These are phyloP conservation scores for Aulostomus chinensis DNA, from an alignment of 2,797 vertebrate species.

Conservation along the genomic window DNA sequence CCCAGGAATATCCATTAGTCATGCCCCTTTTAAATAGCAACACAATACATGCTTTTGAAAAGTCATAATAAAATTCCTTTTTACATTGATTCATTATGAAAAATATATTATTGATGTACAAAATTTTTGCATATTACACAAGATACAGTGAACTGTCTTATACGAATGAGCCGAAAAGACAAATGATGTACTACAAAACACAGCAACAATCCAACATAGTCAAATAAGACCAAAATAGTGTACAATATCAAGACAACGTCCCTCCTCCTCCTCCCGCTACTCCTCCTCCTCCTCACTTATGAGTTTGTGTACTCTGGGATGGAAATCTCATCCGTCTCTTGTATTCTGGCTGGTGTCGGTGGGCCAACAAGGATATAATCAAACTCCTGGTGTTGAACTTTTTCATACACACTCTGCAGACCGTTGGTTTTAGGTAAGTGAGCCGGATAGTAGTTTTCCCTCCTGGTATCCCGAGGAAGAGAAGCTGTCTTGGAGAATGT, in stretches of 20 bases:
- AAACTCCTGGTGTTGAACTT: conserved; percentile 91
- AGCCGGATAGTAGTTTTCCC: conserved; percentile 90
- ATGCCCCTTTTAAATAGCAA: conserved; percentile 75
- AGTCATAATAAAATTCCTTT: conserved; percentile 75
- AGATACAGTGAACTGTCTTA: conserved; percentile 79
- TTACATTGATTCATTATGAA: conserved; percentile 78
- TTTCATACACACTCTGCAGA: conserved; percentile 93
- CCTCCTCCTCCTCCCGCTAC: not conserved
- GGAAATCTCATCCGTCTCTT: conserved; percentile 89
- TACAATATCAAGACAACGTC: conserved; percentile 64
- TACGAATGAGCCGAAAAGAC: conserved; percentile 69
- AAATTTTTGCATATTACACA: conserved; percentile 83
- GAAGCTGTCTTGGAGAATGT: conserved; percentile 94
- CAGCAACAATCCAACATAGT: conserved; percentile 65
- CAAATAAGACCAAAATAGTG: conserved; percentile 54
- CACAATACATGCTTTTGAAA: conserved; percentile 80
- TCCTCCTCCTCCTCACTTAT: conserved; percentile 54
- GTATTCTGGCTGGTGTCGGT: conserved; percentile 87
- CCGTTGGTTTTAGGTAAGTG: conserved; percentile 88
- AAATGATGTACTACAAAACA: conserved; percentile 73
- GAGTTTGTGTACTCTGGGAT: conserved; percentile 88
- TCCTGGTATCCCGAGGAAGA: conserved; percentile 87
- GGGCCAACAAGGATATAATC: conserved; percentile 92
- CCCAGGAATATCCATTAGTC: conserved; percentile 48
- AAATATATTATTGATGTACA: conserved; percentile 86